phyloP scores from a whole-genome alignment of 37 sponge, comb jelly and placozoan genomes.

The Dysidea cf. avara region DNA sequence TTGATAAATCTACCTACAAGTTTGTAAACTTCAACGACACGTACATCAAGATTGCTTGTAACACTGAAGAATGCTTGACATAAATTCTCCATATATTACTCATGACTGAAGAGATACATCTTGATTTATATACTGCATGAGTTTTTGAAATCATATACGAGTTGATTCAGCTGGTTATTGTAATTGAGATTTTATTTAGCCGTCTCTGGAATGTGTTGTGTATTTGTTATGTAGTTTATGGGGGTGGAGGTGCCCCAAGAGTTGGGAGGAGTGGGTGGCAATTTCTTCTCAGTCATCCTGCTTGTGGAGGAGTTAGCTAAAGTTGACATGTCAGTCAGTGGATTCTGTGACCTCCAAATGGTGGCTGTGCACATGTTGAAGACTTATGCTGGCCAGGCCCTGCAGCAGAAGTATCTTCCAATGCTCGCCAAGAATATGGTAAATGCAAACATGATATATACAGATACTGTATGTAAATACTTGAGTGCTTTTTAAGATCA shows the following conservation, averaged over 20 bases:
- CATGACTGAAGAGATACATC: too few species aligned
- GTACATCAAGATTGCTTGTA: too few species aligned
- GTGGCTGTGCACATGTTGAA: conserved; percentile 62
- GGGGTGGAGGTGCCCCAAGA: conserved; percentile 81
- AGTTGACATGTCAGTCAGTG: conserved; percentile 91
- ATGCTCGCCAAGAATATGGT: conserved; percentile 53
- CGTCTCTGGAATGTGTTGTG: too few species aligned
- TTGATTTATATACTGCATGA: too few species aligned
- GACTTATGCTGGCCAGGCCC: conserved; percentile 51
- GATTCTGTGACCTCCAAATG: conserved; percentile 90
- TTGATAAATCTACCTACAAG: too few species aligned
- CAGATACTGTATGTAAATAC: neutral
- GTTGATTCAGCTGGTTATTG: too few species aligned
- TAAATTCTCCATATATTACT: too few species aligned
- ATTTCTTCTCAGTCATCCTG: conserved; percentile 76
- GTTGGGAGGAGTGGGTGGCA: conserved; percentile 83
- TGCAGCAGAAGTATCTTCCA: conserved; percentile 74
- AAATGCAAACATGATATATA: neutral
- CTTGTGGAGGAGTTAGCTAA: conserved; percentile 95
- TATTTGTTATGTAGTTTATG: conserved; percentile 69
- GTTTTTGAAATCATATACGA: too few species aligned
- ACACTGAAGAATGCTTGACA: too few species aligned
- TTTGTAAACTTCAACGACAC: too few species aligned
- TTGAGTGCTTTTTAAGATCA: too few species aligned
- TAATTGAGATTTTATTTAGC: too few species aligned